Evolutionary conservation across 2,113 vertebrate species (phyloP).

Genomic region (Megaceryle torquata): DNA sequence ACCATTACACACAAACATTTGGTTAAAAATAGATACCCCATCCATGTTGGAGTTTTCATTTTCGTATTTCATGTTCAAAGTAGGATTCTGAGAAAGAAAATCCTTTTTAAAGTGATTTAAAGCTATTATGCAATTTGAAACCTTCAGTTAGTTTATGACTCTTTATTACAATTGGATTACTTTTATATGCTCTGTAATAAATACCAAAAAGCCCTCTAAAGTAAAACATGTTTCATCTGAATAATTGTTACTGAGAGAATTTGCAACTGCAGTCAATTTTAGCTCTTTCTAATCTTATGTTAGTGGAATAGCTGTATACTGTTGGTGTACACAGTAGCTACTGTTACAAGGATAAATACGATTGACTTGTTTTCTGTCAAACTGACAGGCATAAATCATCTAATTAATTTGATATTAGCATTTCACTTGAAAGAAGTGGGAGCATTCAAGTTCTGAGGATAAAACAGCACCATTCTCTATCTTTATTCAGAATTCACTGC

Average conservation of each 20-base stretch:
- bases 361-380: background rate
- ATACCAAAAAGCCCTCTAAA: background rate
- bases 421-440: background rate
- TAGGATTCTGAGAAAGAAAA: constrained; percentile 12
- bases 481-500: background rate
- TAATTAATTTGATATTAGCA: background rate
- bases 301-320: background rate
- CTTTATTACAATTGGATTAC: constrained; percentile 7
- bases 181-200: constrained; percentile 30
- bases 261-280: background rate
- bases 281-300: background rate
- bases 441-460: background rate
- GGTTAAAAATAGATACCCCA: constrained; percentile 24
- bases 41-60: background rate
- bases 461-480: background rate
- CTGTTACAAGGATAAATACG: background rate
- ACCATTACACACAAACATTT: background rate
- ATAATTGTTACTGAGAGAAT: background rate
- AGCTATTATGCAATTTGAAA: constrained; percentile 12
- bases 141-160: constrained; percentile 7
- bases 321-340: background rate
- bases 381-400: background rate
- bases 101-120: background rate
- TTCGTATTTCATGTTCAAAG: background rate
- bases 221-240: background rate